phyloP scores from a whole-genome alignment of 2,797 vertebrate genomes.

The Simalia tracyae region DNA sequence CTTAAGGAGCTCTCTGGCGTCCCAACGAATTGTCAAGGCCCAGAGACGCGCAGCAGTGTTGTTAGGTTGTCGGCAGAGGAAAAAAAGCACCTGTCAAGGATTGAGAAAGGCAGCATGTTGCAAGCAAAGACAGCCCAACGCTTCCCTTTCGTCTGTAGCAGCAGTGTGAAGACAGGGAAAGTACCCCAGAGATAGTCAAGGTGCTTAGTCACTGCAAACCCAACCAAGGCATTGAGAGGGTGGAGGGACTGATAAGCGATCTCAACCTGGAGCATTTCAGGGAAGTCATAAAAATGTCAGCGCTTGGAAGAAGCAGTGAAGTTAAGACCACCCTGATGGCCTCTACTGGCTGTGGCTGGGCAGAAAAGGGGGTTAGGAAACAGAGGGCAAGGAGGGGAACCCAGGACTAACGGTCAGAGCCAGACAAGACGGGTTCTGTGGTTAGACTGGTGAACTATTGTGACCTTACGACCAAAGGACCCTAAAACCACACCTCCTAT shows the following conservation, averaged over 20 bases:
- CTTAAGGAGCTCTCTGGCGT: not conserved
- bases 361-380: too few relatives aligned
- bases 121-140: not conserved
- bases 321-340: not conserved
- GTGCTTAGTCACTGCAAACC: not conserved
- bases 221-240: not conserved
- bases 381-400: too few relatives aligned
- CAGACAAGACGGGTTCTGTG: too few relatives aligned
- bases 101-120: not conserved
- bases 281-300: not conserved
- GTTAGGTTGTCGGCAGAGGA: not conserved
- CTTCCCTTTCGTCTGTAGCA: not conserved
- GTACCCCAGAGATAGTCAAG: not conserved
- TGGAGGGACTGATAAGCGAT: not conserved
- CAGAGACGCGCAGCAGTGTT: not conserved
- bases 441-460: too few relatives aligned
- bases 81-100: not conserved
- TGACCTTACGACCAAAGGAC: too few relatives aligned
- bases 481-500: too few relatives aligned
- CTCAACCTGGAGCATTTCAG: not conserved
- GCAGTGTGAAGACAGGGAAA: not conserved
- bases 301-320: not conserved
- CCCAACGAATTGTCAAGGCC: not conserved
- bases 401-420: too few relatives aligned
- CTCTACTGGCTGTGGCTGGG: too few relatives aligned